Base-by-base conservation (phyloP, 2,113 vertebrate genomes). In the Peromyscus polionotus region DNA sequence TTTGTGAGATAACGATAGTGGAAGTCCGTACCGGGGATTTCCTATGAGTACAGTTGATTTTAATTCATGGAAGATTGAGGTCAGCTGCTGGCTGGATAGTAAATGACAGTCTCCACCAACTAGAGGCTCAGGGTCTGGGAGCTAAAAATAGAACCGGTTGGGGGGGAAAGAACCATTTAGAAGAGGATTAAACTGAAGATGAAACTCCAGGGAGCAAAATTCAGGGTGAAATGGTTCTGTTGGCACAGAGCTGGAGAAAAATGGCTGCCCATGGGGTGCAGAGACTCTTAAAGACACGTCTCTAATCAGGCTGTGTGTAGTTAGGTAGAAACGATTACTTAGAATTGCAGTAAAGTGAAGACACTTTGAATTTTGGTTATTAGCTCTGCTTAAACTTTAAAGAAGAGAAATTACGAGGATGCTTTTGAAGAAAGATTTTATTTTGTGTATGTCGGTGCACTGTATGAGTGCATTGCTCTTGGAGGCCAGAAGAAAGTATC, bases 71-170 rank as follows among this genome's bases (percentile, higher is more conserved):
- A 80, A 39, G 42, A 42, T 67, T 42, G 63, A 94, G 42, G 93
- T 65, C 87, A 77, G 59, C n/a, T 57, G 7, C 12, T 59, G 72
- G 24, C 36, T 96, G 51, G 84, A 57, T 48, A 81, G 80, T 39
- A 48, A 72, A 73, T 2, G 75, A 57, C n/a, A 22, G 61, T 54
- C 39, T 65, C 57, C 39, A 75, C 63, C 42, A 61, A 87, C 59
- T 67, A 39, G 51, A 70, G 45, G 79, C 77, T 93, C 61, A 3
- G 73, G 73, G 86, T 90, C 79, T 59, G 68, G 59, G 36, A 36
- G 67, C 83, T 93, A 86, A 94, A 93, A 90, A 92, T 87, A 93
- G 17, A 84, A 51, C 45, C 10, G n/a, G 19, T 54, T n/a, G 0
- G 63, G 54, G 13, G 36, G 54, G 22, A 54, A 36, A n/a, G 63